These are phyloP conservation scores for Smittia aterrima DNA, from an alignment of 2,888 invertebrate species.

Conservation along the genomic window DNA sequence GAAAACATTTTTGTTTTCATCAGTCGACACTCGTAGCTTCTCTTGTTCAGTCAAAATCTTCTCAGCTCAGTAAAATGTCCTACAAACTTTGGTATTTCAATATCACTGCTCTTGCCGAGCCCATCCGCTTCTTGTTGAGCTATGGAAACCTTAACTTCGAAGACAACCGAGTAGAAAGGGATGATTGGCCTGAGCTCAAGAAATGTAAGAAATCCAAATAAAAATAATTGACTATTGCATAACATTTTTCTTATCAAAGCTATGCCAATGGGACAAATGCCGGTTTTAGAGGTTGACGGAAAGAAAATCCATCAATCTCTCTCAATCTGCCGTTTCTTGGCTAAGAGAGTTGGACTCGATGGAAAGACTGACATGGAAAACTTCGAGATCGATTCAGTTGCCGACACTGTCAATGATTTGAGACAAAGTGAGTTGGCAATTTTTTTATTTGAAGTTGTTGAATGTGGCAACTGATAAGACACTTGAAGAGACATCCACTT, in stretches of 20 bases:
- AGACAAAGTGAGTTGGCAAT: constrained; percentile 51
- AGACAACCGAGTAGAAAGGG: constrained; percentile 56
- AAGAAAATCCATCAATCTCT: constrained; percentile 55
- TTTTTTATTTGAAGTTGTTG: constrained; percentile 37
- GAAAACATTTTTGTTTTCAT: too few relatives aligned
- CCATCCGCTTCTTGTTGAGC: constrained; percentile 60
- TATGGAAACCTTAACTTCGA: constrained; percentile 63
- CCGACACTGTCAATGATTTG: constrained; percentile 57
- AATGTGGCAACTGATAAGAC: too few relatives aligned
- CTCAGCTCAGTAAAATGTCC: neutral
- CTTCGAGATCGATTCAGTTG: constrained; percentile 56
- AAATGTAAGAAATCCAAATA: neutral
- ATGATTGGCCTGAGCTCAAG: constrained; percentile 14
- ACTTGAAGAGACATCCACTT: too few relatives aligned
- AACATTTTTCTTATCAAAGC: constrained; percentile 20
- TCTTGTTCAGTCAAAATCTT: too few relatives aligned
- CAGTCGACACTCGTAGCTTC: too few relatives aligned
- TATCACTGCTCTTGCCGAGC: constrained; percentile 61
- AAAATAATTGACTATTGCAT: neutral
- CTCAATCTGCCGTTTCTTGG: constrained; percentile 58
- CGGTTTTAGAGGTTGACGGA: constrained; percentile 54
- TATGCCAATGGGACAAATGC: constrained; percentile 40
- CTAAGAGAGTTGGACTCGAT: constrained; percentile 54
- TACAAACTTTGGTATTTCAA: constrained; percentile 58
- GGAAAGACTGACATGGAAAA: constrained; percentile 57